Percentiles rank a stretch among this genome's conserved stretches.
phyloP scores from a whole-genome alignment of 2,113 vertebrate genomes.

The Archocentrus centrarchus region DNA sequence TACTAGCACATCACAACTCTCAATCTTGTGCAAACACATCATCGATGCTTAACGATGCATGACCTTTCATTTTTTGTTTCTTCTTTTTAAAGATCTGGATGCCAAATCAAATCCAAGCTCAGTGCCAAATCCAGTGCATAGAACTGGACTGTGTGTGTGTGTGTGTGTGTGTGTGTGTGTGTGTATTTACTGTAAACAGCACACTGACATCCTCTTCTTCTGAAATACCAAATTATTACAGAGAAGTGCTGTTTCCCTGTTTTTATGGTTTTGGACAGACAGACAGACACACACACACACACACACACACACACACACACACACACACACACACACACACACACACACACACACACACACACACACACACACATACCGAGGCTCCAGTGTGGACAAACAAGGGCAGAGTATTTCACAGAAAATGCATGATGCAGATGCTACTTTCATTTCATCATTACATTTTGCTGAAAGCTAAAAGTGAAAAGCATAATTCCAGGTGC shows the following conservation, averaged over 20 bases:
- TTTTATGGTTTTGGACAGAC: slow-evolving; percentile 6
- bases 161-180: too few species aligned
- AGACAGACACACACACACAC: neutral
- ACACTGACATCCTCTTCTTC: slow-evolving; percentile 58
- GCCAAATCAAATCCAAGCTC: neutral
- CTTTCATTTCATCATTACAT: slow-evolving; percentile 46
- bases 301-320: neutral
- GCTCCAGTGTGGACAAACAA: neutral
- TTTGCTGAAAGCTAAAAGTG: slow-evolving; percentile 21
- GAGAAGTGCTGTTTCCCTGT: slow-evolving; percentile 64
- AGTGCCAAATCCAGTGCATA: neutral
- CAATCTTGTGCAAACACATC: neutral
- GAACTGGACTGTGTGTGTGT: too few species aligned
- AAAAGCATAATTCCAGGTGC: neutral
- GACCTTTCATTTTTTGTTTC: neutral
- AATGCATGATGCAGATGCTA: neutral
- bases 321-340: neutral
- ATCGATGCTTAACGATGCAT: neutral
- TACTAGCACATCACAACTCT: neutral
- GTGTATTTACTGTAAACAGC: slow-evolving; percentile 59
- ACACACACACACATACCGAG: neutral
- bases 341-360: neutral
- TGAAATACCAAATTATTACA: slow-evolving; percentile 46
- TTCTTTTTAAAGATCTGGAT: neutral
- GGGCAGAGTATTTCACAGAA: neutral